These are phyloP conservation scores for Tenthredo livida DNA, from an alignment of 2,888 invertebrate genomes.

Conservation along the genomic window DNA sequence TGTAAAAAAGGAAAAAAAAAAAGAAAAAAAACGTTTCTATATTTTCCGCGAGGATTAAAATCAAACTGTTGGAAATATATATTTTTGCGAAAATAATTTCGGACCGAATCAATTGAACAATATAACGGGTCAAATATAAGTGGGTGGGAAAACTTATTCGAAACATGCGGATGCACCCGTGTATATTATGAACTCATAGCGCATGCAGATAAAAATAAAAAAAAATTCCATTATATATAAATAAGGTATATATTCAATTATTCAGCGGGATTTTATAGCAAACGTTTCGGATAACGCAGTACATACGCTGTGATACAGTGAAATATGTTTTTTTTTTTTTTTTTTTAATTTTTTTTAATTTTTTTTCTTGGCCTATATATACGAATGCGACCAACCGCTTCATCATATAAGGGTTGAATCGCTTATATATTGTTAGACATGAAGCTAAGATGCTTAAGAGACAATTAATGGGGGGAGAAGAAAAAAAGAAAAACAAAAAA, in stretches of 20 bases:
- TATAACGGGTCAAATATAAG: not conserved
- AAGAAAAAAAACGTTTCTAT: not conserved
- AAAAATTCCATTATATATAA: not conserved
- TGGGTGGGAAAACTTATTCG: not conserved
- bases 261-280: not conserved
- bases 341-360: too few relatives aligned
- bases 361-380: constrained; percentile 10
- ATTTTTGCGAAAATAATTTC: not conserved
- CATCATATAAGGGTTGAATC: constrained; percentile 8
- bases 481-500: not conserved
- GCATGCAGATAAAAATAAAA: not conserved
- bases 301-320: constrained; percentile 22
- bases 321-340: not conserved
- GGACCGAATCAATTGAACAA: not conserved
- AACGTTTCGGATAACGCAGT: not conserved
- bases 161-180: not conserved
- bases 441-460: not conserved
- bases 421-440: constrained; percentile 28
- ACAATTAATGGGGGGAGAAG: not conserved
- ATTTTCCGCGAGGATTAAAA: not conserved
- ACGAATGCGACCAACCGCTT: constrained; percentile 17
- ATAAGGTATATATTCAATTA: not conserved
- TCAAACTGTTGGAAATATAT: not conserved
- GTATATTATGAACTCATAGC: not conserved
- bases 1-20: not conserved